These are phyloP conservation scores for Typhlichthys eigenmanni DNA, from an alignment of 2,797 vertebrate genomes.

Conservation along the genomic window DNA sequence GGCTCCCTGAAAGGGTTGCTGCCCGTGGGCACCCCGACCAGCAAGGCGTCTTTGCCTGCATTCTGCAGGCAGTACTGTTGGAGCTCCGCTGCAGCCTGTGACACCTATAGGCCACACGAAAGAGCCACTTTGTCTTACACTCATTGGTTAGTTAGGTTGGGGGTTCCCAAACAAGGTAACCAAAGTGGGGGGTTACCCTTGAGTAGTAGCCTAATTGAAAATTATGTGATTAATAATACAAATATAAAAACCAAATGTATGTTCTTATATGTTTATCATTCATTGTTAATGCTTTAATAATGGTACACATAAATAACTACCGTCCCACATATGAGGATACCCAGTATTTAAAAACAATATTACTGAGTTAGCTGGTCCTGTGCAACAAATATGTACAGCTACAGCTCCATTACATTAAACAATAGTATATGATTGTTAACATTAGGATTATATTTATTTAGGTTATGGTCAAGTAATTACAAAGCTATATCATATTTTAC, in stretches of 20 bases:
- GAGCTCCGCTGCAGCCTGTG: slow-evolving; percentile 94
- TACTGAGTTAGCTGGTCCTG: no score
- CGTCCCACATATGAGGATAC: no score
- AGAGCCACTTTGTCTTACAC: neutral
- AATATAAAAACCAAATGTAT: no score
- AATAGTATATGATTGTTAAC: no score
- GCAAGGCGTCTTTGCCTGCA: slow-evolving; percentile 90
- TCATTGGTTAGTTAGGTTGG: neutral
- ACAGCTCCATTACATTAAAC: no score
- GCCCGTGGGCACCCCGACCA: slow-evolving; percentile 89
- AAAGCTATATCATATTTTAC: neutral
- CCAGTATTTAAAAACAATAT: no score
- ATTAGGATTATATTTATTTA: neutral
- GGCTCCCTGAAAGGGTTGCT: slow-evolving; percentile 97
- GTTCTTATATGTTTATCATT: no score
- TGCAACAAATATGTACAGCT: neutral
- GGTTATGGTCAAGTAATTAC: neutral
- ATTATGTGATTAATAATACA: neutral
- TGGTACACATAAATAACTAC: no score
- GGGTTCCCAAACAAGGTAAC: neutral
- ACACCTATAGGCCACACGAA: slow-evolving; percentile 78
- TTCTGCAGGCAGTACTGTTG: slow-evolving; percentile 97
- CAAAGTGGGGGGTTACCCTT: neutral
- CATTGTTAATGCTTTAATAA: no score
- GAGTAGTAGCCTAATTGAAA: neutral